Base-by-base conservation (phyloP, 1,140 invertebrate species). In the Habropoda laboriosa region DNA sequence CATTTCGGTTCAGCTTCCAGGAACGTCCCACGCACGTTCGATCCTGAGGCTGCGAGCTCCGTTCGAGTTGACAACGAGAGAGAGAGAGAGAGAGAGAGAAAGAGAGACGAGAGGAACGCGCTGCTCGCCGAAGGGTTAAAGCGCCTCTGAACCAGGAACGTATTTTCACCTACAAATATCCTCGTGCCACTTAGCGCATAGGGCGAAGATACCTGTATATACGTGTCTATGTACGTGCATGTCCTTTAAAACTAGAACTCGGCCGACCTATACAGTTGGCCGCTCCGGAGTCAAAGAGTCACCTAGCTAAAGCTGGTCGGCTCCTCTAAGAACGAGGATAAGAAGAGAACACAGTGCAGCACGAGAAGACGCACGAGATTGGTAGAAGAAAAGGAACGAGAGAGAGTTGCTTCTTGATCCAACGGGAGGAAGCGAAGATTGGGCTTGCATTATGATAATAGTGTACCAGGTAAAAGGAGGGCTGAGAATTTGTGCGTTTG, bases 221-320 rank as follows among this genome's bases (percentile, higher is more conserved):
- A n/a, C 21, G 27, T 18, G 10, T 7, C 27, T 38, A 18, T 13
- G n/a, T 49, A 58, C 53, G 53, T 77, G 64, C 64, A 58, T 84
- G 64, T 84, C 81, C 82, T 84, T 84, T 84, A 58, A 83, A 84
- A 84, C 82, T 84, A 71, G 82, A 84, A 83, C 82, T 84, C 76
- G 82, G 66, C 45, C 82, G 81, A 84, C 81, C 82, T 83, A 83
- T 83, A 82, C 68, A 68, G 77, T 74, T 64, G 82, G 77, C 35
- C 74, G 63, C 16, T 21, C 51, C 51, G 63, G 64, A 84, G 81
- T 79, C 82, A 73, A 83, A 75, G 82, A 83, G 77, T 74, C 76
- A 70, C 30, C 49, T 61, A 51, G 51, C 18, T 21, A 24, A n/a
- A 57, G 53, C n/a, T 30, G 40, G 53, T 63, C 58, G 51, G 66